These are phyloP conservation scores for Mechanitis messenoides DNA, from an alignment of 2,888 invertebrate genomes.

Conservation along the genomic window DNA sequence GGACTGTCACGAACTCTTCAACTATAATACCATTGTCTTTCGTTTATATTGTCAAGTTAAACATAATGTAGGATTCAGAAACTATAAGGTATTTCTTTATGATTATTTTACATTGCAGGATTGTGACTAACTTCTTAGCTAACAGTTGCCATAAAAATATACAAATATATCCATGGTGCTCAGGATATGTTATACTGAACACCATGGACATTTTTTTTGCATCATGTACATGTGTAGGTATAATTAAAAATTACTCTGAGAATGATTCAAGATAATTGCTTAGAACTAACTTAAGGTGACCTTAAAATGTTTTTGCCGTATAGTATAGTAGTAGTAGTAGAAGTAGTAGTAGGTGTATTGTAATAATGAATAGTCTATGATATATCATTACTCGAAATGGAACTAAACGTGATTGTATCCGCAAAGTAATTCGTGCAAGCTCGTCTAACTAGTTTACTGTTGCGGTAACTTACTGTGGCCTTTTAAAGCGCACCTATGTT, in stretches of 20 bases:
- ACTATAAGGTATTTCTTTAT: background rate
- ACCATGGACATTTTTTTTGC: background rate
- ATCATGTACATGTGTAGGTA: background rate
- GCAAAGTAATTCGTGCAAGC: constrained; percentile 28
- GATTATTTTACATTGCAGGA: background rate
- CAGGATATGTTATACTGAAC: too few relatives aligned
- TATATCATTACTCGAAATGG: constrained; percentile 11
- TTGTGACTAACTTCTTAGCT: background rate
- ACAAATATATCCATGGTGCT: background rate
- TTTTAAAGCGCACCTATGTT: constrained; percentile 25
- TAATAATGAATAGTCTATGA: constrained; percentile 5
- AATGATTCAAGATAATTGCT: background rate
- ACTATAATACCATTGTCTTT: constrained; percentile 26
- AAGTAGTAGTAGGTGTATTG: background rate
- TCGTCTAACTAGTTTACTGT: constrained; percentile 20
- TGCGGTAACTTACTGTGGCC: constrained; percentile 23
- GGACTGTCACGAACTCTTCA: constrained; percentile 29
- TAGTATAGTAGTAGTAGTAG: background rate
- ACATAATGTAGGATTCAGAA: constrained; percentile 6
- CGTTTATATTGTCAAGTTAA: constrained; percentile 22
- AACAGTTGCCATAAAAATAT: background rate
- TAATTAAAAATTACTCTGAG: background rate
- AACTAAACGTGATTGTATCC: constrained; percentile 18
- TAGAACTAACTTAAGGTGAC: background rate
- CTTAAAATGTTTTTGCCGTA: constrained; percentile 5